phyloP scores from a whole-genome alignment of 2,888 invertebrate species.

The Brachyptera risi region DNA sequence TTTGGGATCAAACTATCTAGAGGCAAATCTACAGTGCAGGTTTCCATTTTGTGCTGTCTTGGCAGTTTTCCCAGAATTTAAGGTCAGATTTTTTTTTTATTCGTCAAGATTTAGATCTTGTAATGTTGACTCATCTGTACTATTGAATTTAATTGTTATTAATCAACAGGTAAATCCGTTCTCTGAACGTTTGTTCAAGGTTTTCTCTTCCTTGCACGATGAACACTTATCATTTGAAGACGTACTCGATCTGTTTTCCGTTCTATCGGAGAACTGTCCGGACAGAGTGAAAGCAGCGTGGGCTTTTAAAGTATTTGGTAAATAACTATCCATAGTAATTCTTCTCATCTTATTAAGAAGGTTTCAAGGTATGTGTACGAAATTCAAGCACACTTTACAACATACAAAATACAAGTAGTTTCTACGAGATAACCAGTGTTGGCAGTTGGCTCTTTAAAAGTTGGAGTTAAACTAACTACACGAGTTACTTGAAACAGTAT shows the following conservation, averaged over 20 bases:
- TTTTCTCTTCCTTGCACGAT: conserved; percentile 68
- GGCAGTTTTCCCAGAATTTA: conserved; percentile 56
- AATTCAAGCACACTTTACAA: too few species aligned
- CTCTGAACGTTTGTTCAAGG: conserved; percentile 62
- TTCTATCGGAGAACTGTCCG: conserved; percentile 69
- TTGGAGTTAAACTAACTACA: too few species aligned
- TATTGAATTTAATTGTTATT: conserved; percentile 21
- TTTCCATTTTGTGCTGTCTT: conserved; percentile 50
- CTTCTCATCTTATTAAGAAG: too few species aligned
- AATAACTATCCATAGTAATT: conserved; percentile 29
- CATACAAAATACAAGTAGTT: too few species aligned
- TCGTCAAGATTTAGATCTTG: neutral
- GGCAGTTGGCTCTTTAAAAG: too few species aligned
- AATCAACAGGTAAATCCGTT: conserved; percentile 66
- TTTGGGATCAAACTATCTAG: conserved; percentile 47
- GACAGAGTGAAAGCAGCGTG: conserved; percentile 67
- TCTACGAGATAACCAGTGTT: neutral
- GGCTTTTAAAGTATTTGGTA: conserved; percentile 75
- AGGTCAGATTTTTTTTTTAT: conserved; percentile 47
- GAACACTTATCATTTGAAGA: conserved; percentile 72
- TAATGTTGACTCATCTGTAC: neutral
- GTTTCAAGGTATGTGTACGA: too few species aligned
- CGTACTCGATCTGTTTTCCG: conserved; percentile 70
- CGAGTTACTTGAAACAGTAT: too few species aligned
- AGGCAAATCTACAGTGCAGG: conserved; percentile 48